Conservation (phyloP, 1,140 invertebrate species). For the Zaprionus inermis region DNA sequence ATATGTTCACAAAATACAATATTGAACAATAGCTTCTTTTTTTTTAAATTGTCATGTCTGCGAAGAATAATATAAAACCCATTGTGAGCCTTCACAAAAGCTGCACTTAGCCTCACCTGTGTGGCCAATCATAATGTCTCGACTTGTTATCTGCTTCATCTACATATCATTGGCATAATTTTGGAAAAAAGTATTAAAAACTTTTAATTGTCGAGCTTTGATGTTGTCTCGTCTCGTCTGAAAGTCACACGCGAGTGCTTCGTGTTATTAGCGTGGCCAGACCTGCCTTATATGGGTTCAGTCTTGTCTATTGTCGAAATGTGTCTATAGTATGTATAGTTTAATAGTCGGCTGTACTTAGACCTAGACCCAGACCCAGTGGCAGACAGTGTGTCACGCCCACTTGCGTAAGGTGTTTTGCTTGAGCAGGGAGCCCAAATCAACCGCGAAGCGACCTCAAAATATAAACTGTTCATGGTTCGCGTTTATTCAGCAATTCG, state of each 20-base stretch:
- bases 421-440: constrained; percentile 35
- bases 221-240: constrained; percentile 41
- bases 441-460: constrained; percentile 62
- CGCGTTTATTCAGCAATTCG: constrained; percentile 35
- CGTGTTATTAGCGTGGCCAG: constrained; percentile 61
- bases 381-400: constrained; percentile 27
- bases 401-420: constrained; percentile 51
- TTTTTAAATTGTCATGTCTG: no score
- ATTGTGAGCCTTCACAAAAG: background rate
- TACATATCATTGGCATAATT: constrained; percentile 18
- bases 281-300: constrained; percentile 37
- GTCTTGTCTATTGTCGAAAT: constrained; percentile 25
- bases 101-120: background rate
- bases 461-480: constrained; percentile 48
- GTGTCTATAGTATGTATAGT: background rate
- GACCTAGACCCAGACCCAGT: constrained; percentile 24
- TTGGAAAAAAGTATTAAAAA: constrained; percentile 14
- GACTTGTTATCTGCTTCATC: constrained; percentile 19
- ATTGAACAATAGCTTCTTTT: background rate
- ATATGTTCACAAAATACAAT: background rate
- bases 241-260: constrained; percentile 69
- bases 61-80: background rate
- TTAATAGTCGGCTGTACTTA: constrained; percentile 25
- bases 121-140: constrained; percentile 41
- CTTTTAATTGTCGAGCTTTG: constrained; percentile 68